Evolutionary conservation across 2,888 invertebrate genomes (phyloP).

Genomic region (Mythimna pallens): DNA sequence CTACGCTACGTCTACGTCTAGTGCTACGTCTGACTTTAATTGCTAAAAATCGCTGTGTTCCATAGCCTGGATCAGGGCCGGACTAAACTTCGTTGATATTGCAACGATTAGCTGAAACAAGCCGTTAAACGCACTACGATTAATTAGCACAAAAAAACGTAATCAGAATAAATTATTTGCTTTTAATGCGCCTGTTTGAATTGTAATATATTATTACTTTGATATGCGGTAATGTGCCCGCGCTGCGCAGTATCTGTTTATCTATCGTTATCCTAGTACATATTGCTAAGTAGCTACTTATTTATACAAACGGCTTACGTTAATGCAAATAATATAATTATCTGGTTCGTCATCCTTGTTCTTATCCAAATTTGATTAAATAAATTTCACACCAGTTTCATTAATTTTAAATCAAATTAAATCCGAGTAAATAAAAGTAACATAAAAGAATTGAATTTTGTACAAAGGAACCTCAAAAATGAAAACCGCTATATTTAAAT

Average conservation of each 20-base stretch:
- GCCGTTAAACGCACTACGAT: neutral
- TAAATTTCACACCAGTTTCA: neutral
- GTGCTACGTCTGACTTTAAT: neutral
- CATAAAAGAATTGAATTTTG: neutral
- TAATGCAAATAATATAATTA: constrained; percentile 22
- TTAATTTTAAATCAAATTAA: neutral
- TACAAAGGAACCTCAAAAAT: constrained; percentile 34
- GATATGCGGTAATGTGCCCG: constrained; percentile 44
- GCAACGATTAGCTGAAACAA: neutral
- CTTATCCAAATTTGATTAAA: neutral
- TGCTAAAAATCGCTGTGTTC: neutral
- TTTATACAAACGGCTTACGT: constrained; percentile 11
- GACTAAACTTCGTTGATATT: no score
- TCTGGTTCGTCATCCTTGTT: constrained; percentile 16
- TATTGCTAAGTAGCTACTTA: constrained; percentile 14
- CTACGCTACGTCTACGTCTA: neutral
- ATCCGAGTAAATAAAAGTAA: neutral
- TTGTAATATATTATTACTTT: constrained; percentile 32
- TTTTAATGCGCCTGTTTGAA: constrained; percentile 43
- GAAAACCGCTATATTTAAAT: constrained; percentile 26
- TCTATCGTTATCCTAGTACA: constrained; percentile 27
- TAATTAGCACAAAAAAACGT: constrained; percentile 31
- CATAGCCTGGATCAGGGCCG: no score
- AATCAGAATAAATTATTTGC: constrained; percentile 19
- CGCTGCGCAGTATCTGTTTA: constrained; percentile 30